These are phyloP conservation scores for Beris morrisii DNA, from an alignment of 2,888 invertebrate species.

Conservation along the genomic window DNA sequence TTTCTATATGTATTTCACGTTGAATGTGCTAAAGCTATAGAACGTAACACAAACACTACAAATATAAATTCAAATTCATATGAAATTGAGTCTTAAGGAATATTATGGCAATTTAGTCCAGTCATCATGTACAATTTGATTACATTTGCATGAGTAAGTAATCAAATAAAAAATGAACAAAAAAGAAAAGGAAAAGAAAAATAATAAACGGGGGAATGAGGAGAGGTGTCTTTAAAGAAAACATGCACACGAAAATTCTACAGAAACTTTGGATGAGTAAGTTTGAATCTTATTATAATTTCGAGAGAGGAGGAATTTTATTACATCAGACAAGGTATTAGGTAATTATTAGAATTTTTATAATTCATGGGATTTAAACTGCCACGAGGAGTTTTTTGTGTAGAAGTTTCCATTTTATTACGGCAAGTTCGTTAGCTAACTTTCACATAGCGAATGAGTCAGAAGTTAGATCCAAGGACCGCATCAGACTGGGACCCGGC, in stretches of 20 bases:
- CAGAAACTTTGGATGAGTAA: slow-evolving; percentile 8
- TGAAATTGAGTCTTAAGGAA: slow-evolving; percentile 29
- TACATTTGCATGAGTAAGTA: slow-evolving; percentile 30
- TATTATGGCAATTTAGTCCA: slow-evolving; percentile 32
- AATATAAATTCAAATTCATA: slow-evolving; percentile 24
- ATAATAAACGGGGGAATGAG: neutral
- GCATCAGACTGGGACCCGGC: no score
- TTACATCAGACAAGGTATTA: slow-evolving; percentile 1
- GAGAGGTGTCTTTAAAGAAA: neutral
- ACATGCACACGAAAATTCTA: neutral
- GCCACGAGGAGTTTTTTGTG: no score
- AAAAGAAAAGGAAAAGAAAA: slow-evolving; percentile 3
- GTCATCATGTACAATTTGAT: slow-evolving; percentile 32
- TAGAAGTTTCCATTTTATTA: no score
- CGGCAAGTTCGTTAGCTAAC: no score
- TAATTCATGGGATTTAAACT: slow-evolving; percentile 1
- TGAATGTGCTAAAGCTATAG: no score
- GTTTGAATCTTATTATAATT: slow-evolving; percentile 20
- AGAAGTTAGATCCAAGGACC: no score
- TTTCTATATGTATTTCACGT: no score
- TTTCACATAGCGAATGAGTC: no score
- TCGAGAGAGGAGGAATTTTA: neutral
- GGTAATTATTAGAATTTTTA: slow-evolving; percentile 11
- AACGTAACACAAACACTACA: no score
- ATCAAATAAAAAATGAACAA: slow-evolving; percentile 24